A percentile compares a stretch with the other conserved stretches of the same genome.
These are phyloP conservation scores for Melanophora roralis DNA, from an alignment of 2,888 invertebrate genomes.

Conservation along the genomic window DNA sequence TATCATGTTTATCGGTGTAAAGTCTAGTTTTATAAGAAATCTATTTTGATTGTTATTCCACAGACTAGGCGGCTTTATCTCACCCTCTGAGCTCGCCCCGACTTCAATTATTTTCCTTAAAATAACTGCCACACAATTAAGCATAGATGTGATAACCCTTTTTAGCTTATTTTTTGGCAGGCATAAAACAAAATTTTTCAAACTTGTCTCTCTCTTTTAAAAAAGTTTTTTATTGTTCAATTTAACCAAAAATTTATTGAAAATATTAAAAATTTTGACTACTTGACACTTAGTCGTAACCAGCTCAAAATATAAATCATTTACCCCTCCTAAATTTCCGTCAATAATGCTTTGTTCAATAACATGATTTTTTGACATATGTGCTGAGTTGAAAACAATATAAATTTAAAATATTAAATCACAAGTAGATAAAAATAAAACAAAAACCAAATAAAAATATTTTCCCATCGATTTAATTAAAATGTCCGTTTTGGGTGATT, in stretches of 20 bases:
- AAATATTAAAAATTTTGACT: background rate
- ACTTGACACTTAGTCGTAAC: background rate
- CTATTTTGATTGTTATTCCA: too few species aligned
- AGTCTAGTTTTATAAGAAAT: too few species aligned
- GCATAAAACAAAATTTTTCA: too few species aligned
- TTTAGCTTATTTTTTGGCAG: too few species aligned
- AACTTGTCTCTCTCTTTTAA: too few species aligned
- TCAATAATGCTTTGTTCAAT: constrained; percentile 59
- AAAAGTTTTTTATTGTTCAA: background rate
- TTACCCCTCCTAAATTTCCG: constrained; percentile 60
- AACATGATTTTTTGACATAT: constrained; percentile 59
- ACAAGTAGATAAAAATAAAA: constrained; percentile 29
- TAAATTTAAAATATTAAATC: constrained; percentile 5
- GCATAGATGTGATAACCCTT: too few species aligned
- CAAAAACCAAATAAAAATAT: constrained; percentile 33
- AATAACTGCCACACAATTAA: too few species aligned
- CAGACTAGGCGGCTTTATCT: too few species aligned
- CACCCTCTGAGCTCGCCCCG: too few species aligned
- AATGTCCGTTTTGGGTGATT: constrained; percentile 63
- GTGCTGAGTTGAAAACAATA: constrained; percentile 48
- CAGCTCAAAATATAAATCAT: constrained; percentile 21
- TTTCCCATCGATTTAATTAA: constrained; percentile 63
- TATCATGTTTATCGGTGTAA: too few species aligned
- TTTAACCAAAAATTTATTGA: background rate
- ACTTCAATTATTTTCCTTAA: too few species aligned